These are phyloP conservation scores for Torymus tubicola DNA, from an alignment of 2,888 invertebrate species.

Conservation along the genomic window DNA sequence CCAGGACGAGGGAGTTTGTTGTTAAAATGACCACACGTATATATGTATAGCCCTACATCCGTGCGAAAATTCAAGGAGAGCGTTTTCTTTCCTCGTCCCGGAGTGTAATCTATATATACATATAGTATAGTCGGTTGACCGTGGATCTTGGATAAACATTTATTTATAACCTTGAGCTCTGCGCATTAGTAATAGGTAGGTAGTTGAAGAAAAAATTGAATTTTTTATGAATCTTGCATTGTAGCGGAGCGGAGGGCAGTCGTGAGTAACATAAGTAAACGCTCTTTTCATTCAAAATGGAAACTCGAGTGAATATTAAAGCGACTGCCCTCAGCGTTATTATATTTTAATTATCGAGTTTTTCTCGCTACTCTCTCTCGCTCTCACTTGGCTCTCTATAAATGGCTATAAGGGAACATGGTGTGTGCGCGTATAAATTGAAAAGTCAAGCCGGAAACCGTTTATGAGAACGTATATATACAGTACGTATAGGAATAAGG, in stretches of 20 bases:
- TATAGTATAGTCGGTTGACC: too few relatives aligned
- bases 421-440: constrained; percentile 47
- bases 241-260: too few relatives aligned
- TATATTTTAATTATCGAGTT: constrained; percentile 45
- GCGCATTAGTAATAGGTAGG: too few relatives aligned
- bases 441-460: constrained; percentile 58
- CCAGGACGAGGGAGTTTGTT: constrained; percentile 33
- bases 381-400: constrained; percentile 17
- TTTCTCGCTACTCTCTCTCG: constrained; percentile 25
- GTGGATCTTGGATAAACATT: too few relatives aligned
- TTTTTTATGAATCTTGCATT: too few relatives aligned
- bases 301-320: constrained; percentile 23
- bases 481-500: constrained; percentile 43
- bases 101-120: too few relatives aligned
- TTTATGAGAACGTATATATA: constrained; percentile 46
- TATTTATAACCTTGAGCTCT: too few relatives aligned
- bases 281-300: constrained; percentile 1
- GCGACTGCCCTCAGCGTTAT: neutral
- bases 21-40: constrained; percentile 16
- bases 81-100: too few relatives aligned
- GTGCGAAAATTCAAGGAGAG: too few relatives aligned
- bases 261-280: neutral
- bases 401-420: neutral
- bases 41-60: too few relatives aligned
- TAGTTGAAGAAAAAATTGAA: too few relatives aligned